Percentiles rank a stretch among this genome's conserved stretches.
phyloP scores from a whole-genome alignment of 2,113 vertebrate genomes.

The Colaptes auratus region DNA sequence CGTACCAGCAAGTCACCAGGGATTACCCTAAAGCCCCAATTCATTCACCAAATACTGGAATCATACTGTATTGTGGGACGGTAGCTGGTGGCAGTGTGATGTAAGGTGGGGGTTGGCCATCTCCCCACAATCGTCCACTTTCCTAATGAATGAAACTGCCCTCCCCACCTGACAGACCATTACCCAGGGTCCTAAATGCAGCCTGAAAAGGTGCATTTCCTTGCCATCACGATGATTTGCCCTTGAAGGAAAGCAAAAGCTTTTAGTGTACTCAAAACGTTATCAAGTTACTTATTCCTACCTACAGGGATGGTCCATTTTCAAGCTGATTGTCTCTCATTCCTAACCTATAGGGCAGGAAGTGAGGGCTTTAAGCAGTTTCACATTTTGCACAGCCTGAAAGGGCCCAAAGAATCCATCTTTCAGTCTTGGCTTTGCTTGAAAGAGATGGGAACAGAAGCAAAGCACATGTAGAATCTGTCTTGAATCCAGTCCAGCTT shows the following conservation, averaged over 20 bases:
- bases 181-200: neutral
- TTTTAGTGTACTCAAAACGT: neutral
- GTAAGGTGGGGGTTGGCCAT: neutral
- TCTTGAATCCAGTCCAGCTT: neutral
- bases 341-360: neutral
- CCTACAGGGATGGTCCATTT: neutral
- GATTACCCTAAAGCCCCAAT: neutral
- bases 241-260: neutral
- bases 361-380: neutral
- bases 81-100: neutral
- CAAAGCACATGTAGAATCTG: neutral
- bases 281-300: neutral
- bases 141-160: neutral
- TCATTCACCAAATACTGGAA: neutral
- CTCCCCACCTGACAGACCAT: rapidly evolving
- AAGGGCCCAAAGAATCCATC: neutral
- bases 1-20: rapidly evolving
- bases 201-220: neutral
- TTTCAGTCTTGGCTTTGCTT: neutral
- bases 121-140: neutral
- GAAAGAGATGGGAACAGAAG: neutral
- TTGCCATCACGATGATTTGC: neutral
- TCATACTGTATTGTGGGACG: neutral
- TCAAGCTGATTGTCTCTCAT: neutral
- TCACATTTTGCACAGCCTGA: neutral